phyloP scores from a whole-genome alignment of 2,888 invertebrate species.

The Cryptocephalus primarius region DNA sequence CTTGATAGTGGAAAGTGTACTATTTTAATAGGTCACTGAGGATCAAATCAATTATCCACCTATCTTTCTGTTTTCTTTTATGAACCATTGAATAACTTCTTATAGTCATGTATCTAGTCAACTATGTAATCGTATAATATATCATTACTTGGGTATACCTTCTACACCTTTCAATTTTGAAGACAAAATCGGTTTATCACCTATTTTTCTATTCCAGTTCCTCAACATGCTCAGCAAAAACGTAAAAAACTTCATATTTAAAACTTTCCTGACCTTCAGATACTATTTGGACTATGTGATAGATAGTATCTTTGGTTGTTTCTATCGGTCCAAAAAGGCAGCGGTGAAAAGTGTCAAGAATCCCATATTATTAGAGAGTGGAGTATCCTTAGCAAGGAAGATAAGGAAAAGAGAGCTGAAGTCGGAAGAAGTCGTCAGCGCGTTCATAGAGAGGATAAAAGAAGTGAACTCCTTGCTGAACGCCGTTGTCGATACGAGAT shows the following conservation, averaged over 20 bases:
- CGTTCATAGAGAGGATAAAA: constrained; percentile 68
- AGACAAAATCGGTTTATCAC: too few species aligned
- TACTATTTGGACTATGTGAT: constrained; percentile 39
- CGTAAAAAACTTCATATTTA: constrained; percentile 5
- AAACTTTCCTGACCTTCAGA: constrained; percentile 31
- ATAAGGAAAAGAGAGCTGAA: constrained; percentile 53
- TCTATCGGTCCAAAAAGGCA: constrained; percentile 30
- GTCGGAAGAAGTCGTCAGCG: constrained; percentile 57
- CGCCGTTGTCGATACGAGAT: constrained; percentile 74
- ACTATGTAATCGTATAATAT: too few species aligned
- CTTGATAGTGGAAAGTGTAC: too few species aligned
- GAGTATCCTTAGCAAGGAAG: constrained; percentile 52
- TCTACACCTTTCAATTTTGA: too few species aligned
- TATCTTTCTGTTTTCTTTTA: too few species aligned
- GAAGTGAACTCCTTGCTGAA: constrained; percentile 65
- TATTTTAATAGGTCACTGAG: too few species aligned
- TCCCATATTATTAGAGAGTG: constrained; percentile 49
- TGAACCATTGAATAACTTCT: too few species aligned
- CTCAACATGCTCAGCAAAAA: constrained; percentile 2
- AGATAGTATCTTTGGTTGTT: constrained; percentile 35
- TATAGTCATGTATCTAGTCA: too few species aligned
- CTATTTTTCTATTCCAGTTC: too few species aligned
- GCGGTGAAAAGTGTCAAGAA: constrained; percentile 32
- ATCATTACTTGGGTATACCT: too few species aligned
- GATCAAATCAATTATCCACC: too few species aligned